These are phyloP conservation scores for Rhinichthys osculus DNA, from an alignment of 2,797 vertebrate genomes.

Conservation along the genomic window DNA sequence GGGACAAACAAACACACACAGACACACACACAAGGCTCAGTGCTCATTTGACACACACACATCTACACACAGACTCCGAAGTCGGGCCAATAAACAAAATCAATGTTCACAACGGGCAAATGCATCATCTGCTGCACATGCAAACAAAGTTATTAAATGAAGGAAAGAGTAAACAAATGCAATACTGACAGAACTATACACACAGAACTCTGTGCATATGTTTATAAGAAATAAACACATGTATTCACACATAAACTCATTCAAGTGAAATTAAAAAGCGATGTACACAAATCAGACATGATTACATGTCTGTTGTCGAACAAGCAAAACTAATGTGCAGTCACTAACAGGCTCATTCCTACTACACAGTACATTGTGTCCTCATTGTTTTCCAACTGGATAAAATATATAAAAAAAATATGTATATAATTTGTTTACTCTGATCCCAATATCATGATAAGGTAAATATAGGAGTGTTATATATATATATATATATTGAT, in stretches of 20 bases:
- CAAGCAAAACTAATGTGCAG: conserved; percentile 16
- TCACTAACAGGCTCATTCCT: conserved; percentile 12
- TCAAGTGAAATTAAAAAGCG: conserved; percentile 42
- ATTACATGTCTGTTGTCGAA: background rate
- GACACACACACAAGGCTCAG: conserved; percentile 69
- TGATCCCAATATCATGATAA: no score
- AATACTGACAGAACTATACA: conserved; percentile 33
- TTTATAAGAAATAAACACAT: conserved; percentile 32
- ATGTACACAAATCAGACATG: conserved; percentile 41
- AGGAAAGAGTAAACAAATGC: conserved; percentile 41
- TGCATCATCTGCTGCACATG: conserved; percentile 10
- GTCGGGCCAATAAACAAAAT: conserved; percentile 29
- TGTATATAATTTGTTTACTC: background rate
- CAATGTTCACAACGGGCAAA: conserved; percentile 6
- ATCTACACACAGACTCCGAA: conserved; percentile 28
- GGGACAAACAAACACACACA: conserved; percentile 67
- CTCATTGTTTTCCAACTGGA: conserved; percentile 15
- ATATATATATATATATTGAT: no score
- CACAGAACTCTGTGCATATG: conserved; percentile 4
- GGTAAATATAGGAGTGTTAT: no score
- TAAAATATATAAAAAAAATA: background rate
- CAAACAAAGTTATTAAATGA: conserved; percentile 22
- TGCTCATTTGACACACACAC: conserved; percentile 62
- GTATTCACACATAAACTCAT: conserved; percentile 19
- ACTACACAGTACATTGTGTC: conserved; percentile 13